Base-by-base conservation (phyloP, 2,113 vertebrate species). In the Indri indri region DNA sequence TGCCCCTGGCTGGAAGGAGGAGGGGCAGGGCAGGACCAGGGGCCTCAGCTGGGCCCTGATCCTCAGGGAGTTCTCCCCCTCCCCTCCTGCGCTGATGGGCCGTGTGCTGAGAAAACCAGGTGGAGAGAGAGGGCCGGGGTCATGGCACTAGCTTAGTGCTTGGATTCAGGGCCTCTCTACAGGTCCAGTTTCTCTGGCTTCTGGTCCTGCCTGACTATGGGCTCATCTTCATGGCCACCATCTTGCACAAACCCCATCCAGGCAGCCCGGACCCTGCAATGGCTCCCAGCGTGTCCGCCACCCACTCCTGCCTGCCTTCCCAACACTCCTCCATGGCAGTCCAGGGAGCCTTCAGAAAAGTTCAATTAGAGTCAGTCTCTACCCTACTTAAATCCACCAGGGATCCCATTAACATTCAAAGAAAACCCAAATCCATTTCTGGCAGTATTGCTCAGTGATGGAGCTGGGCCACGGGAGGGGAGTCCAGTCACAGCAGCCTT, bases 401-500 rank as follows among this genome's bases (percentile, higher is more conserved):
- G 27, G 11, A 4, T 65, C 71, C n/a, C 47, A 34, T 9, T 54
- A 50, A 47, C 61, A 79, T 73, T 65, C 63, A 73, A 71, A 40
- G 23, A 54, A 50, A 79, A 30, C 20, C 37, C 88, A 82, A 63
- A 37, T 23, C 30, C 6, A 65, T 25, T 22, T 59, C 30, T 52
- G 47, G 70, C 18, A 47, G 1, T 37, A 12, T 8, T 57, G 32
- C 32, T 32, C 50, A 25, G 12, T 17, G 0, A 1, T 1, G 25
- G 63, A 71, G 30, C n/a, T 9, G 1, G 50, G 23, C 13, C 14
- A 2, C 1, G 1, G 14, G 17, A 79, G n/a, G 45, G n/a, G 37
- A 27, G 45, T 0, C 3, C 37, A 59, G 68, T 42, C 16, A 0
- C 63, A 42, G 59, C 47, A 40, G 8, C 37, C 5, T 0, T 8